Conservation (phyloP, 2,113 vertebrate species). For the Ia io region DNA sequence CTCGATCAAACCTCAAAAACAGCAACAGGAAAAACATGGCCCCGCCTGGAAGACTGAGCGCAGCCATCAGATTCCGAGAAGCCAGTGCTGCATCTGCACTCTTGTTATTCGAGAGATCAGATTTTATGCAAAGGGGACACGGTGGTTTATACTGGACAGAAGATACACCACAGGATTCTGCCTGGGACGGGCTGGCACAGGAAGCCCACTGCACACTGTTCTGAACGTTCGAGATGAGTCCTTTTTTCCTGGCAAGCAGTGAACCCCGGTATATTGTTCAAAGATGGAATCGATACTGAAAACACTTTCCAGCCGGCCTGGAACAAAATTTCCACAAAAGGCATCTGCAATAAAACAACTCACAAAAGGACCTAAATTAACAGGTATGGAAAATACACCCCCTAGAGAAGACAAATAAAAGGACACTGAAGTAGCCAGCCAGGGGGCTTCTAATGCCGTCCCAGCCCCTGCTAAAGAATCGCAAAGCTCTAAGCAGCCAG, state of each 20-base stretch:
- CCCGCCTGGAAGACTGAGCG: background rate
- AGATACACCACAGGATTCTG: background rate
- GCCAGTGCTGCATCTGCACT: background rate
- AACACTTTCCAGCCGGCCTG: constrained; percentile 39
- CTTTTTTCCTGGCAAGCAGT: background rate
- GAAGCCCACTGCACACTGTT: background rate
- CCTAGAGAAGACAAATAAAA: constrained; percentile 48
- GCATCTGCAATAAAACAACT: constrained; percentile 53
- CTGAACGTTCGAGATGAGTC: background rate
- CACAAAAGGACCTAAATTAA: constrained; percentile 50
- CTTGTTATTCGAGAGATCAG: background rate
- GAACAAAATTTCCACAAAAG: constrained; percentile 45
- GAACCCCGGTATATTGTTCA: background rate
- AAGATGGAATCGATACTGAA: constrained; percentile 53
- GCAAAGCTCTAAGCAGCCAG: background rate
- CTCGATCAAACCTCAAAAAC: background rate
- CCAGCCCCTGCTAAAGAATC: background rate
- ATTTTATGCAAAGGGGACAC: background rate
- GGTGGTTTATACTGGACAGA: background rate
- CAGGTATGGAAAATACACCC: background rate
- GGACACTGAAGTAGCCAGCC: background rate
- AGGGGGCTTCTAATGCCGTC: background rate
- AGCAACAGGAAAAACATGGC: background rate
- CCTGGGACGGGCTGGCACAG: background rate
- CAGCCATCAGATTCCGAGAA: background rate